Evolutionary conservation across 2,888 invertebrate genomes (phyloP).

Genomic region (Campoletis raptor): DNA sequence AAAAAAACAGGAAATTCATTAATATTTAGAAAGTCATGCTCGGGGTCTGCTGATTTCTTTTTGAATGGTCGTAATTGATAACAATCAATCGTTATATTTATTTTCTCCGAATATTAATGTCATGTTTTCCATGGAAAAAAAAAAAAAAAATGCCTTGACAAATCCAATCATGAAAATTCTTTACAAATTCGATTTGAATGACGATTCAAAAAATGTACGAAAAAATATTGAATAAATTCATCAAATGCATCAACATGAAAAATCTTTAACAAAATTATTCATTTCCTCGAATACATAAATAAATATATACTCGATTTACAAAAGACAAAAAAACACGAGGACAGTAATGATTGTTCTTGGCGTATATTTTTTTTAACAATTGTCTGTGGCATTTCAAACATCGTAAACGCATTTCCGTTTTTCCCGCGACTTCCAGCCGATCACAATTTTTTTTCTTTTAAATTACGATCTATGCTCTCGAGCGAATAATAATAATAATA

Average conservation of each 20-base stretch:
- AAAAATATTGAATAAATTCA: not conserved
- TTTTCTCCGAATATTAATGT: not conserved
- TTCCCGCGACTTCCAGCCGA: constrained; percentile 9
- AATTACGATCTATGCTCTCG: constrained; percentile 25
- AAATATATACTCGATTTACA: constrained; percentile 29
- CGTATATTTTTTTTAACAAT: constrained; percentile 39
- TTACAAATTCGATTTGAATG: not conserved
- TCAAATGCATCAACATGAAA: not conserved
- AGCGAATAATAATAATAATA: constrained; percentile 39
- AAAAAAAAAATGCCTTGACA: not conserved
- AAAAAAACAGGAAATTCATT: not conserved
- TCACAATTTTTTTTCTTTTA: constrained; percentile 28
- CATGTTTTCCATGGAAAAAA: not conserved
- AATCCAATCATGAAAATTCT: not conserved
- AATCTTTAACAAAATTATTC: not conserved
- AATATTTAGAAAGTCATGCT: not conserved
- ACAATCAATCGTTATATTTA: not conserved
- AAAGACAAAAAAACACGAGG: constrained; percentile 49
- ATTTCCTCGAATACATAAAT: constrained; percentile 2
- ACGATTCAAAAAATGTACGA: not conserved
- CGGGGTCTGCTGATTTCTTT: not conserved
- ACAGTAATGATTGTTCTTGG: constrained; percentile 67
- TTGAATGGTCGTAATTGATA: not conserved
- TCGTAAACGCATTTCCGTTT: constrained; percentile 35
- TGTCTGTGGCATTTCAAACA: constrained; percentile 46